These are phyloP conservation scores for Sphaerodactylus townsendi DNA, from an alignment of 2,113 vertebrate genomes.

Conservation along the genomic window DNA sequence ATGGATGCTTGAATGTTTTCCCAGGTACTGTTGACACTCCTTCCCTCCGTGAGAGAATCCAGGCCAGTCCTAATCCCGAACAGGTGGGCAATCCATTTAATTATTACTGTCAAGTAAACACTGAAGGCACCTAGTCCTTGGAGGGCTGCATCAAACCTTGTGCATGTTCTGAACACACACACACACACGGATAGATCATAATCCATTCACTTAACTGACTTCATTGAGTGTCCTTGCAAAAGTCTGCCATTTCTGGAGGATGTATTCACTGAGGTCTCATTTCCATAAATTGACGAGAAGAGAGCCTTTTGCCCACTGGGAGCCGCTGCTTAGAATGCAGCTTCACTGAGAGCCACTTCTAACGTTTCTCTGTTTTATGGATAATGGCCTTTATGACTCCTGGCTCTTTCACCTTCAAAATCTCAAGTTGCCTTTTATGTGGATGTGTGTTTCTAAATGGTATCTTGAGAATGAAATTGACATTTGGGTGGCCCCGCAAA, in stretches of 20 bases:
- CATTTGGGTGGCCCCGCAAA: not conserved
- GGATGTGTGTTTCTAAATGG: not conserved
- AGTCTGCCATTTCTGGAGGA: not conserved
- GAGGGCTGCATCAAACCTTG: not conserved
- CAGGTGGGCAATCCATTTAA: conserved; percentile 75
- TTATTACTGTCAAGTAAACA: not conserved
- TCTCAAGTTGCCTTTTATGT: no score
- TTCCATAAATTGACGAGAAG: not conserved
- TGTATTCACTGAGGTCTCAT: not conserved
- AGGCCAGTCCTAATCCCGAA: conserved; percentile 85
- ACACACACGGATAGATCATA: not conserved
- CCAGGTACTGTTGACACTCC: conserved; percentile 93
- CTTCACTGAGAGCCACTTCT: not conserved
- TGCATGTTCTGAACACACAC: not conserved
- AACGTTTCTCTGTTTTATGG: not conserved
- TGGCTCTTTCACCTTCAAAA: no score
- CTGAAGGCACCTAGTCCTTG: not conserved
- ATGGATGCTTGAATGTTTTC: conserved; percentile 24
- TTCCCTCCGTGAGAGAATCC: conserved; percentile 87
- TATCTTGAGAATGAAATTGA: not conserved
- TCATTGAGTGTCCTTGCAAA: not conserved
- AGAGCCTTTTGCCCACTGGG: not conserved
- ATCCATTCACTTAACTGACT: not conserved
- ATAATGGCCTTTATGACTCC: not conserved
- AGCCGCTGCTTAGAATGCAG: not conserved